Conservation (phyloP, 2,888 invertebrate genomes). For the Lochmaea capreae region DNA sequence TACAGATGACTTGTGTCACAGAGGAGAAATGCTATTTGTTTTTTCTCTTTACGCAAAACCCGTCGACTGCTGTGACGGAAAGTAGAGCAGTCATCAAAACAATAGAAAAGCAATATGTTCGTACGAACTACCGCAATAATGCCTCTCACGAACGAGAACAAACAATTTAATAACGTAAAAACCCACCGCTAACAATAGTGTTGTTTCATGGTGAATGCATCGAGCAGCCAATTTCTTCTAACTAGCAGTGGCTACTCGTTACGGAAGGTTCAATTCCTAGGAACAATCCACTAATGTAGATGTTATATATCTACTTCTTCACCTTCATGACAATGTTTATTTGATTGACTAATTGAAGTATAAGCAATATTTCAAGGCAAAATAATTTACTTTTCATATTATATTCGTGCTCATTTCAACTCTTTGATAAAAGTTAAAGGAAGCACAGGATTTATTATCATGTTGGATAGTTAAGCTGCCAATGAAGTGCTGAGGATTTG, state of each 20-base stretch:
- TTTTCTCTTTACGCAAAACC: conserved; percentile 14
- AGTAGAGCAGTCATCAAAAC: conserved; percentile 27
- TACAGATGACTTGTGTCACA: not conserved
- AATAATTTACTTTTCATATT: no score
- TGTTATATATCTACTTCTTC: not conserved
- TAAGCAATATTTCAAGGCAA: no score
- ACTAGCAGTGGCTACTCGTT: conserved; percentile 15
- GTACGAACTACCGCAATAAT: conserved; percentile 34
- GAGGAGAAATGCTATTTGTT: conserved; percentile 12
- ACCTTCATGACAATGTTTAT: no score
- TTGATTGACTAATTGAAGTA: no score
- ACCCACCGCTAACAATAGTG: conserved; percentile 38
- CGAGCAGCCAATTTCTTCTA: conserved; percentile 40
- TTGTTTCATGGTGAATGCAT: conserved; percentile 35
- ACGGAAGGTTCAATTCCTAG: not conserved
- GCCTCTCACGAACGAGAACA: conserved; percentile 38
- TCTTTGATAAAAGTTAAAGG: no score
- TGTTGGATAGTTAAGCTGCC: no score
- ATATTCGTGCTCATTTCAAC: no score
- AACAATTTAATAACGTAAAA: conserved; percentile 48
- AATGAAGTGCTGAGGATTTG: no score
- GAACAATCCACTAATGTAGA: not conserved
- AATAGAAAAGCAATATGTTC: conserved; percentile 42
- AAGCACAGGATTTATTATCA: no score
- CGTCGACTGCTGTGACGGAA: conserved; percentile 3